phyloP scores from a whole-genome alignment of 2,888 invertebrate species.

The Sesia apiformis region DNA sequence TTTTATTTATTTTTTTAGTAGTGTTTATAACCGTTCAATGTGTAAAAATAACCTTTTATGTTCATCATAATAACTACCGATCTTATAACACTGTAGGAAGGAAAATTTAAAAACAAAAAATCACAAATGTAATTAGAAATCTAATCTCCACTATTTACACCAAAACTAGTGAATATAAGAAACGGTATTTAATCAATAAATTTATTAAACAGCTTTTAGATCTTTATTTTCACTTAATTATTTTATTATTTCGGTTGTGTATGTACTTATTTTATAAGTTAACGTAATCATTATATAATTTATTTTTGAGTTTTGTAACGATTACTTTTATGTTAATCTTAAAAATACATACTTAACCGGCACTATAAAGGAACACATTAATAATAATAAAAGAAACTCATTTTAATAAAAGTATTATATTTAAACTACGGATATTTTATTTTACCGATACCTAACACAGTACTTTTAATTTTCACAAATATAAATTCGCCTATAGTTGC shows the following conservation, averaged over 20 bases:
- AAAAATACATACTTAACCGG: constrained; percentile 63
- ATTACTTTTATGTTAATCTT: constrained; percentile 52
- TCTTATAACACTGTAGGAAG: constrained; percentile 53
- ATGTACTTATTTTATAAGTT: constrained; percentile 74
- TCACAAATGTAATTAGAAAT: constrained; percentile 27
- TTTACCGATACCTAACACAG: constrained; percentile 29
- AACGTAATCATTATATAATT: constrained; percentile 28
- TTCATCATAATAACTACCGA: constrained; percentile 30
- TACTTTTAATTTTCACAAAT: constrained; percentile 11
- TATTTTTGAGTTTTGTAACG: constrained; percentile 66
- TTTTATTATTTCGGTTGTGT: constrained; percentile 67
- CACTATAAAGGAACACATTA: constrained; percentile 55
- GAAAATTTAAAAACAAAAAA: constrained; percentile 36
- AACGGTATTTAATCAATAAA: constrained; percentile 13
- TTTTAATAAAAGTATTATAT: constrained; percentile 69
- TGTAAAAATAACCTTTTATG: not conserved
- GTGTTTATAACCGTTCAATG: not conserved
- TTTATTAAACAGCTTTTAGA: not conserved
- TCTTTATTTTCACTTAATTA: constrained; percentile 34
- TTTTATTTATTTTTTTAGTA: not conserved
- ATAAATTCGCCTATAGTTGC: constrained; percentile 1
- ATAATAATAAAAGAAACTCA: constrained; percentile 48
- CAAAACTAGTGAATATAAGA: constrained; percentile 45
- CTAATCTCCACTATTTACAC: constrained; percentile 59
- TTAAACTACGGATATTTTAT: constrained; percentile 58